Conservation (phyloP, 2,113 vertebrate genomes). For the Psettodes erumei region DNA sequence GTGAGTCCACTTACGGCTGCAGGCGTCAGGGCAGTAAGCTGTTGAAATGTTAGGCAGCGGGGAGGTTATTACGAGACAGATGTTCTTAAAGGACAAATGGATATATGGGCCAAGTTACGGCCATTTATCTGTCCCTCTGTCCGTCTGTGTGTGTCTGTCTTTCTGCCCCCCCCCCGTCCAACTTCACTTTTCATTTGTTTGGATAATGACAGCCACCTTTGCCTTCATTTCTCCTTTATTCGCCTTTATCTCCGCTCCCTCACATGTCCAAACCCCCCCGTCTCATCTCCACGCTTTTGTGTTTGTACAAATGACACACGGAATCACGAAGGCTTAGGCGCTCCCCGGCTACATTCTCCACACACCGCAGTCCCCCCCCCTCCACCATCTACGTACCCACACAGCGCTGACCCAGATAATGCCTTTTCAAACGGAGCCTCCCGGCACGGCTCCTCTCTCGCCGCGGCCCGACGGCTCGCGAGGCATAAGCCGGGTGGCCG, state of each 20-base stretch:
- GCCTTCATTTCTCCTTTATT: conserved; percentile 46
- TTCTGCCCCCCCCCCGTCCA: conserved; percentile 12
- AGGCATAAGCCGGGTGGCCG: conserved; percentile 36
- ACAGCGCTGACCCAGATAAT: conserved; percentile 76
- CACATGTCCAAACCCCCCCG: conserved; percentile 42
- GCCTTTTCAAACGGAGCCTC: conserved; percentile 56
- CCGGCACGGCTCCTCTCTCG: conserved; percentile 32
- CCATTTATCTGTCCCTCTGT: conserved; percentile 37
- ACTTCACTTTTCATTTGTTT: conserved; percentile 51
- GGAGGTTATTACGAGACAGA: conserved; percentile 60
- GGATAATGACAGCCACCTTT: conserved; percentile 46
- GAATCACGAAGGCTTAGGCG: conserved; percentile 69
- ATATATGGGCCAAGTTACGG: conserved; percentile 40
- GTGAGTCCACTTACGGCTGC: conserved; percentile 16
- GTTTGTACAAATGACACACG: conserved; percentile 66
- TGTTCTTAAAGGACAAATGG: conserved; percentile 70
- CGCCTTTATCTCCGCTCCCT: conserved; percentile 52
- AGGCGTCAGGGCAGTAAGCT: conserved; percentile 62
- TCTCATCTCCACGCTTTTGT: conserved; percentile 65
- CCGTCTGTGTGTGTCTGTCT: conserved; percentile 22
- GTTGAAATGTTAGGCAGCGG: conserved; percentile 52
- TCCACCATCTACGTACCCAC: conserved; percentile 61
- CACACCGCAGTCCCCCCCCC: conserved; percentile 49
- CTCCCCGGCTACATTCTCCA: conserved; percentile 52
- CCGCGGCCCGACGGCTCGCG: conserved; percentile 33